These are phyloP conservation scores for Nymphicus hollandicus DNA, from an alignment of 2,113 vertebrate genomes.

Conservation along the genomic window DNA sequence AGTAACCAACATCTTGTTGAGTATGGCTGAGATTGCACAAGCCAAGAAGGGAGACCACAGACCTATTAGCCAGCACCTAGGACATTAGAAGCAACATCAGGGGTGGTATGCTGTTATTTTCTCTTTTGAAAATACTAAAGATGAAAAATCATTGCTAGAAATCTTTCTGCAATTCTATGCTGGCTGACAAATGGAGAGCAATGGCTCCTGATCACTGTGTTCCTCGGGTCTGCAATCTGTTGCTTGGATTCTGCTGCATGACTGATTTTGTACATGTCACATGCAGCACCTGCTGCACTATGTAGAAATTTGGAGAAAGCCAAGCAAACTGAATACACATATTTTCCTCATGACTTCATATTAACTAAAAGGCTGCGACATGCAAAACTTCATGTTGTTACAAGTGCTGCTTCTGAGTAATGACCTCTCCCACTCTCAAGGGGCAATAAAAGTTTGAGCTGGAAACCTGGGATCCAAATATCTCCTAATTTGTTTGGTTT, in stretches of 20 bases:
- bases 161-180: not conserved
- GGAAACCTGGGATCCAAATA: not conserved
- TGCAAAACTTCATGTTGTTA: conserved; percentile 19
- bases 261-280: not conserved
- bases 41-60: not conserved
- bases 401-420: conserved; percentile 47
- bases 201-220: not conserved
- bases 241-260: not conserved
- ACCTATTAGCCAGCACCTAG: not conserved
- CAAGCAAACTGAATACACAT: conserved; percentile 22
- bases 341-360: conserved; percentile 65
- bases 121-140: not conserved
- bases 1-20: not conserved
- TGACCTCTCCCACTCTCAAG: conserved; percentile 46
- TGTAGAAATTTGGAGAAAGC: not conserved
- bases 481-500: not conserved
- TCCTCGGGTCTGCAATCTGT: not conserved
- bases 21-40: not conserved
- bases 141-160: not conserved
- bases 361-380: conserved; percentile 18
- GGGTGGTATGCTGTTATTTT: not conserved
- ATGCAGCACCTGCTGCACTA: conserved; percentile 54
- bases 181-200: not conserved
- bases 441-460: not conserved
- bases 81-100: not conserved